Evolutionary conservation across 2,113 vertebrate genomes (phyloP), one percentile per base, ranked within the genome.

Genomic region (Ploceus nigricollis): DNA sequence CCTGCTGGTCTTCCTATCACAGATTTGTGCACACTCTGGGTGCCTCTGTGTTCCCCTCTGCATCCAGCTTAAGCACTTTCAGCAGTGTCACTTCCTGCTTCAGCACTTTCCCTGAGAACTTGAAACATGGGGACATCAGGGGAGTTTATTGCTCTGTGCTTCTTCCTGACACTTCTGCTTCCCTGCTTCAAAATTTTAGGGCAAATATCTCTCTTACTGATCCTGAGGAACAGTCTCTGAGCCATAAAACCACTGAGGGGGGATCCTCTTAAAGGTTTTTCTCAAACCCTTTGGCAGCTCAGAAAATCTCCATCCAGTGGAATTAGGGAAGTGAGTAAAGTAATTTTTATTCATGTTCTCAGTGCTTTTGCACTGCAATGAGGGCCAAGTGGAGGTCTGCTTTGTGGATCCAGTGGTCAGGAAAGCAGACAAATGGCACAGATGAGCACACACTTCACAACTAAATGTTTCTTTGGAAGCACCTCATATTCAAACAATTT

Each of bases 361-460:
- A 35, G 30, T 45, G 33, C 2, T 71, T 45, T 79, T 65, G 22
- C 8, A 2, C 4, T n/a, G 47, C 2, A 1, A 4, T 37, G 31
- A 69, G 8, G 37, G 33, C 40, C 37, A 48, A 60, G 27, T 7
- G 10, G 28, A 61, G 9, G 15, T 83, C 47, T 44, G 6, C n/a
- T 65, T 1, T 0, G 17, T 53, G 80, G 18, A 66, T 20, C 10
- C 4, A 6, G 4, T 15, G 15, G 8, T 72, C 35, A 76, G 57
- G 28, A 53, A 76, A 39, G 42, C 30, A 50, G 27, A 3, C 3
- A 1, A 71, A 51, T 37, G 28, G 22, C 24, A 35, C 19, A 30
- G 50, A 54, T 1, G 1, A 44, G 27, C 5, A 7, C 2, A 51
- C 2, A 1, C 15, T 30, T 28, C 1, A 0, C 20, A 54, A 10